Base-by-base conservation (phyloP, 1,140 invertebrate species). In the Tetramorium parvispinum region DNA sequence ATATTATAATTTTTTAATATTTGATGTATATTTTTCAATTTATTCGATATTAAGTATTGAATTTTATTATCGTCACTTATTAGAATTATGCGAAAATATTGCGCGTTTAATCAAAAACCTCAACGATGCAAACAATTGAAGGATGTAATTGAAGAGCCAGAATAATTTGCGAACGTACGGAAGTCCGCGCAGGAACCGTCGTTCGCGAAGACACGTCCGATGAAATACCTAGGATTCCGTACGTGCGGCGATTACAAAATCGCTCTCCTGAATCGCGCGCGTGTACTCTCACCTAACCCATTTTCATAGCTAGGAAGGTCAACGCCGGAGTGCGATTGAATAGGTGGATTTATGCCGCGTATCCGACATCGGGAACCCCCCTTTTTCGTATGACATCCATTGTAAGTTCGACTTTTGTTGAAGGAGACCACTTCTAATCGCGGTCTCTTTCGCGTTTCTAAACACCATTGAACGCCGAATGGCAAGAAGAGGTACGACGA, bases 341-440 rank as follows among this genome's bases (percentile, higher is more conserved):
- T 75, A 55, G 40, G 21, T 73, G 37, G 55, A 75, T 83, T 40
- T 86, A 83, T 76, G 46, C 73, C 70, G 40, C 53, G 71, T 82
- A 63, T 18, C 37, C 82, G 55, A 88, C 87, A 88, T 78, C 66
- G 53, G 66, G 4, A 40, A 86, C 8, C 24, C 81, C 49, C 85
- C 70, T 53, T 76, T 82, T 61, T 27, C 49, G 73, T 24, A 59
- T n/a, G 59, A 43, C 70, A 76, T 65, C 86, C 71, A 87, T 89
- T 89, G 88, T 89, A 89, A 57, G 61, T 65, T 68, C 77, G 78
- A 89, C 51, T 89, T 88, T 87, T 85, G 83, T 87, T 77, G 85
- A 86, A 71, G 49, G 40, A 57, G 24, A 73, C 46, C 73, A 51
- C 53, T 83, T 73, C 49, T 70, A 40, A 70, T 16, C 40, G 73